Base-by-base conservation (phyloP, 2,797 vertebrate genomes). In the Anolis apletophallus region DNA sequence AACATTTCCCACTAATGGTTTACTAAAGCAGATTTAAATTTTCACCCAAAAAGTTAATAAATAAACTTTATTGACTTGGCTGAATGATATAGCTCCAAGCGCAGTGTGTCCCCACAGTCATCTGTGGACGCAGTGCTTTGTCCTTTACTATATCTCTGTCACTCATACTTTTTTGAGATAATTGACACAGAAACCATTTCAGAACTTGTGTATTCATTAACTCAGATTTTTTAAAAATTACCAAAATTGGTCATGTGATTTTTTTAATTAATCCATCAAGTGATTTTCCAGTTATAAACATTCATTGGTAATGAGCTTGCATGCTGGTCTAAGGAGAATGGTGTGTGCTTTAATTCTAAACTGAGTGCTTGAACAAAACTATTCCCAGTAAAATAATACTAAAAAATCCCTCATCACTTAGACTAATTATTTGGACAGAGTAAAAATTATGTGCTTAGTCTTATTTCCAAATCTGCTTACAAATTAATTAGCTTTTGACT, bases 241-340 rank as follows among this genome's bases (percentile, higher is more conserved):
- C n/a, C 10, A 1, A 91, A 91, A 88, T 85, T 77, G 89, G 79
- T 89, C 89, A 91, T 86, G 87, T 90, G 89, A 88, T 54, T 85
- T 91, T 93, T 93, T 89, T n/a, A n/a, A 87, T 14, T 91, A 87
- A 59, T 78, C 86, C 80, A 0, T 73, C 69, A 3, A 92, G 85
- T 59, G 46, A 80, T 88, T 91, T 94, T 89, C 76, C 89, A 91
- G 83, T 46, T 88, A 61, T 91, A 89, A 80, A 32, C n/a, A 85
- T 80, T 89, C 0, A 0, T 69, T 80, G 80, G 79, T 36, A 91
- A 90, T 0, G 1, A 36, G 89, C 81, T 54, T 78, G 80, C 83
- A 88, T 81, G 90, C 32, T 69, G 80, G 76, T 86, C 55, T 80
- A 92, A 90, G 75, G 26, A 89, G 78, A 89, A 90, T 69, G 88